phyloP scores from a whole-genome alignment of 2,113 vertebrate genomes.

The Scortum barcoo region DNA sequence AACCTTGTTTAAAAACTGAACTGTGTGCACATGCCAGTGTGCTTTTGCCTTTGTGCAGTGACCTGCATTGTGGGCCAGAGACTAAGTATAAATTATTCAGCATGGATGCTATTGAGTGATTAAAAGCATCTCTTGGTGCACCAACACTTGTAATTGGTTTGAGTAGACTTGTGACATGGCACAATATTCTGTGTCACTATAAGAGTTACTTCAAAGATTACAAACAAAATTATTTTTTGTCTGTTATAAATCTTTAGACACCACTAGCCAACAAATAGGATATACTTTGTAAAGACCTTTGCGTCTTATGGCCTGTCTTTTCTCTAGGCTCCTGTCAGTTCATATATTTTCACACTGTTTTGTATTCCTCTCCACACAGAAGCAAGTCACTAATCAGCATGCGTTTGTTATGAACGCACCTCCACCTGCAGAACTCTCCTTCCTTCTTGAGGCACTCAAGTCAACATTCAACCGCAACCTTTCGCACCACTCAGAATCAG shows the following conservation, averaged over 20 bases:
- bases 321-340: neutral
- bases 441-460: neutral
- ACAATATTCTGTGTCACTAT: no score
- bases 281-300: neutral
- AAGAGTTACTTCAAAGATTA: no score
- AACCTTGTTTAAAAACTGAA: neutral
- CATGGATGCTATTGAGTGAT: neutral
- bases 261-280: neutral
- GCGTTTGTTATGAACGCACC: neutral
- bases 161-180: no score
- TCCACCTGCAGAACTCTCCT: neutral
- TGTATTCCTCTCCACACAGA: neutral
- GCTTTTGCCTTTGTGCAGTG: neutral
- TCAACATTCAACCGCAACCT: neutral
- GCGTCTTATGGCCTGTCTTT: neutral
- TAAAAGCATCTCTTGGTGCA: neutral
- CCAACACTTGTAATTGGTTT: neutral
- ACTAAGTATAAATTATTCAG: neutral
- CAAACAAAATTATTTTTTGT: neutral
- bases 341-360: neutral
- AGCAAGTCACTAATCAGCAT: neutral
- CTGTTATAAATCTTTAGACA: neutral
- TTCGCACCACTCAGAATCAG: neutral
- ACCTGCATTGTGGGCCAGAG: neutral
- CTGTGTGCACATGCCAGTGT: neutral